Conservation (phyloP, 2,113 vertebrate genomes). For the Oenanthe oenanthe region DNA sequence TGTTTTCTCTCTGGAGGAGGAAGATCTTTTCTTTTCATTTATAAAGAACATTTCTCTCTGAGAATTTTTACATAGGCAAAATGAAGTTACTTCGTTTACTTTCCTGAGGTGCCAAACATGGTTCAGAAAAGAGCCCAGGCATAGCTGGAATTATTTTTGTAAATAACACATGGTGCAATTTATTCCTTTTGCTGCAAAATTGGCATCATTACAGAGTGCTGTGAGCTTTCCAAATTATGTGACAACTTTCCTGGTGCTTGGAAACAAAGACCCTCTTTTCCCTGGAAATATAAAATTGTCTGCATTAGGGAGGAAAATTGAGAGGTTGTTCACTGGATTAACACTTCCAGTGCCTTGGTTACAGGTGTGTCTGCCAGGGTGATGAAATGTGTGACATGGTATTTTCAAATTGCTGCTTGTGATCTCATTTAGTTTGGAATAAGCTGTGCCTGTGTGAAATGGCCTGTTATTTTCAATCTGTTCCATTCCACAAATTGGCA, state of each 20-base stretch:
- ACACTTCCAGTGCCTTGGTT: not conserved
- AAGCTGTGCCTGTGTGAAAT: not conserved
- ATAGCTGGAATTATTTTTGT: constrained; percentile 1
- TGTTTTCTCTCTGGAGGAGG: not conserved
- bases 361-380: not conserved
- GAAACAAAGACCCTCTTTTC: not conserved
- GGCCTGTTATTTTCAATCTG: constrained; percentile 41
- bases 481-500: constrained; percentile 36
- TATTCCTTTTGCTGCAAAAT: constrained; percentile 1
- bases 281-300: not conserved
- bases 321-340: not conserved
- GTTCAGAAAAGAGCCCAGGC: not conserved
- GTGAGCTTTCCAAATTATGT: not conserved
- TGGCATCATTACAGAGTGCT: not conserved
- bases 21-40: not conserved
- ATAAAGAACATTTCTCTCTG: not conserved
- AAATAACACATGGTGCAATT: constrained; percentile 37
- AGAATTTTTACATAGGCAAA: not conserved
- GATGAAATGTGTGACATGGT: not conserved
- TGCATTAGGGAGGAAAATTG: not conserved
- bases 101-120: not conserved
- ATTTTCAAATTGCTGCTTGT: constrained; percentile 11
- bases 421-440: not conserved
- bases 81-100: not conserved
- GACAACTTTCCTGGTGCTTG: not conserved